Conservation (phyloP, 2,888 invertebrate species). For the Tineola bisselliella region DNA sequence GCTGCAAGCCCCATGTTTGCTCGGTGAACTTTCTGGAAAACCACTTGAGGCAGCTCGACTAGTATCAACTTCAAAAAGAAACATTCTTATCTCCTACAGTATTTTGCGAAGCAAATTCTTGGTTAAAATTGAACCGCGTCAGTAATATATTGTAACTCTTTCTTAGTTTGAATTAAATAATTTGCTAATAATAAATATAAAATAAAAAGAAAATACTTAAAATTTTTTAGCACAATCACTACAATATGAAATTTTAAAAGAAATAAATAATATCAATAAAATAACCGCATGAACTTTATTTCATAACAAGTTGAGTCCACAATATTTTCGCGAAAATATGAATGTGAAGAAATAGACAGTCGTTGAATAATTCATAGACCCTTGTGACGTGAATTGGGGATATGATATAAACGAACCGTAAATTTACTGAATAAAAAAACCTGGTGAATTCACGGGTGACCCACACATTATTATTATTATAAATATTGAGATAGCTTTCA, state of each 20-base stretch:
- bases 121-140: background rate
- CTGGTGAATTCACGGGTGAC: conserved; percentile 17
- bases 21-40: background rate
- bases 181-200: too few relatives aligned
- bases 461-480: background rate
- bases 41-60: background rate
- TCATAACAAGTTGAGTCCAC: background rate
- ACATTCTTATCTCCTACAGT: background rate
- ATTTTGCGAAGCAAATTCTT: background rate
- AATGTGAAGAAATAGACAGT: conserved; percentile 18
- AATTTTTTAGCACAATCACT: too few relatives aligned
- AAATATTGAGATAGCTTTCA: background rate
- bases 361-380: conserved; percentile 44
- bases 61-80: background rate
- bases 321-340: background rate
- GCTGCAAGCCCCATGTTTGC: background rate
- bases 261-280: background rate
- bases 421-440: conserved; percentile 29
- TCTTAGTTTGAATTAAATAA: too few relatives aligned
- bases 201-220: too few relatives aligned
- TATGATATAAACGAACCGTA: conserved; percentile 44
- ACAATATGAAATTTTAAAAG: too few relatives aligned
- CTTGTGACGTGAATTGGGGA: conserved; percentile 33
- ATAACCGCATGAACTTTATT: background rate
- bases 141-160: background rate